Evolutionary conservation across 2,113 vertebrate species (phyloP).

Genomic region (Empidonax alnorum): DNA sequence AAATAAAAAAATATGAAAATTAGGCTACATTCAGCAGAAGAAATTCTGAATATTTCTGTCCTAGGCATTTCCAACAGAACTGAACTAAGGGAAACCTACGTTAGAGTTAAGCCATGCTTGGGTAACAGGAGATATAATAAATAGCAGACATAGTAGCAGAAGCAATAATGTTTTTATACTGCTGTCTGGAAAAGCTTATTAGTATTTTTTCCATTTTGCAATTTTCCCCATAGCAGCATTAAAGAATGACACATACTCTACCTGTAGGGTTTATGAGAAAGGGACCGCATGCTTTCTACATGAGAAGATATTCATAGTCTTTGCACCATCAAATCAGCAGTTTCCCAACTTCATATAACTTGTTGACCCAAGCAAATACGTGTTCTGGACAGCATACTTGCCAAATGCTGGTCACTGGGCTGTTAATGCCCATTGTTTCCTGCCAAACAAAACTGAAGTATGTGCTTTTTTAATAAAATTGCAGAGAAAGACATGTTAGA

Average conservation of each 20-base stretch:
- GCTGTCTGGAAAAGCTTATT: conserved; percentile 66
- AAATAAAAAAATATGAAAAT: not conserved
- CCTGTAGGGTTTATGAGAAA: conserved; percentile 62
- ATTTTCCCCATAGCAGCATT: conserved; percentile 31
- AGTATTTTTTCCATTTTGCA: conserved; percentile 68
- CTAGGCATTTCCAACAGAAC: not conserved
- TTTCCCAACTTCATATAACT: conserved; percentile 12
- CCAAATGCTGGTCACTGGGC: conserved; percentile 27
- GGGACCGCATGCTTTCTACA: conserved; percentile 41
- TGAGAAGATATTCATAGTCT: conserved; percentile 49
- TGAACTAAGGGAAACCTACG: not conserved
- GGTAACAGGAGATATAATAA: conserved; percentile 52
- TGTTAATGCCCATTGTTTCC: conserved; percentile 50
- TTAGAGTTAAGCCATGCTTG: not conserved
- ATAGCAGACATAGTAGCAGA: conserved; percentile 54
- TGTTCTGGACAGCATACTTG: conserved; percentile 28
- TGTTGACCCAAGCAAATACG: conserved; percentile 40
- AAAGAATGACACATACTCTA: conserved; percentile 59
- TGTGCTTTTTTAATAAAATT: conserved; percentile 44
- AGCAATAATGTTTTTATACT: conserved; percentile 61
- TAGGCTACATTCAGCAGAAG: not conserved
- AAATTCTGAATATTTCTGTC: not conserved
- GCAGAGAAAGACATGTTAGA: conserved; percentile 11
- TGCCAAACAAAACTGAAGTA: conserved; percentile 53
- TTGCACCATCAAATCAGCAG: conserved; percentile 43